Base-by-base conservation (phyloP, 2,797 vertebrate species). In the Cygnus olor region DNA sequence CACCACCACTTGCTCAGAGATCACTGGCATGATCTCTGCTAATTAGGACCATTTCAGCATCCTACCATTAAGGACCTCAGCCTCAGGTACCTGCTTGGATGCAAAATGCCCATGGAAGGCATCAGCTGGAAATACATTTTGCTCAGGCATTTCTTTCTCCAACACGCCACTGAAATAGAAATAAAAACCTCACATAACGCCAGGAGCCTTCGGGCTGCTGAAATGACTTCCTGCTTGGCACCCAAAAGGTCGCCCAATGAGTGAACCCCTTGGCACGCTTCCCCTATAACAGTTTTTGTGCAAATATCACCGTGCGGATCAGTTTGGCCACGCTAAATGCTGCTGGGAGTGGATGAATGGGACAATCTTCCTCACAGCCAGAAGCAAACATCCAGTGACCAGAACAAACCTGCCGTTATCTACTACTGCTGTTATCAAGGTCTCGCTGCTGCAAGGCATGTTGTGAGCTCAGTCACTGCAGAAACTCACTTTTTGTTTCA, bases 401-500 rank as follows among this genome's bases (percentile, higher is more conserved):
- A 42, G 70, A 38, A n/a, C 54, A 80, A 79, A 57, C 54, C 61
- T 80, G 54, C 42, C 1, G 6, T 32, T 76, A 71, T 25, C 85
- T 68, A 34, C 64, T 19, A 9, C 6, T 1, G 2, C 56, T 36
- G 38, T 51, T 51, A 65, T 24, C 56, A n/a, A 77, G 58, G 64
- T 44, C 49, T 16, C 8, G 16, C 3, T 14, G 17, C 25, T 47
- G 57, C 73, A 60, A 66, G 61, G 10, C 0, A 1, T 4, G 7
- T 45, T 32, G 40, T 5, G 45, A 66, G 71, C 1, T 0, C 54
- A 76, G 56, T 8, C 36, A 32, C 6, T 2, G 1, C 3, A 53
- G 53, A 38, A 61, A 49, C 25, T 10, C 24, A 8, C 7, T 0
- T 16, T 72, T 57, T 21, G 22, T 5, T 18, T 15, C 30, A 36